These are phyloP conservation scores for Clepsis dumicolana DNA, from an alignment of 2,888 invertebrate species.

Conservation along the genomic window DNA sequence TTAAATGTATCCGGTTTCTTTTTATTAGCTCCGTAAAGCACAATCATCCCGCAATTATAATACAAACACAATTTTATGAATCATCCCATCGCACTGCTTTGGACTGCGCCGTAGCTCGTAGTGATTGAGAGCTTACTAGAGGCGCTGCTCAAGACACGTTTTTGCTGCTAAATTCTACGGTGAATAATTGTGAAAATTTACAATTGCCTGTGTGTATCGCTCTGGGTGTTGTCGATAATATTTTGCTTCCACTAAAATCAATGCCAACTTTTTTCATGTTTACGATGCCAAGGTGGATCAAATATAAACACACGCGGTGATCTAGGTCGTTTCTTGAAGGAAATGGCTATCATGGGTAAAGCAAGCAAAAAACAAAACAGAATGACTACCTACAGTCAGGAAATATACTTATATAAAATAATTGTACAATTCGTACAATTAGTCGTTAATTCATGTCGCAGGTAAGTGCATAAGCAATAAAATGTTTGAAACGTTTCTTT, in stretches of 20 bases:
- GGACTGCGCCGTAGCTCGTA: conserved; percentile 22
- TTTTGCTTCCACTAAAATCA: not conserved
- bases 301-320: not conserved
- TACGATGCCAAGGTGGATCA: not conserved
- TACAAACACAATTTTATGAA: conserved; percentile 41
- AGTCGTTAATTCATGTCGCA: conserved; percentile 10
- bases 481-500: conserved; percentile 16
- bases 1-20: conserved; percentile 70
- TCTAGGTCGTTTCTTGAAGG: not conserved
- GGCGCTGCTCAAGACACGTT: conserved; percentile 4
- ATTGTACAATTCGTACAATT: conserved; percentile 3
- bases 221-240: not conserved
- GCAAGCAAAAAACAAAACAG: not conserved
- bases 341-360: not conserved
- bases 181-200: conserved; percentile 8
- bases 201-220: not conserved
- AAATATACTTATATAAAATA: conserved; percentile 3
- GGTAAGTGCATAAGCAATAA: conserved; percentile 22
- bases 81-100: conserved; percentile 33
- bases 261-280: not conserved
- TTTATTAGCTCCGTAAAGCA: conserved; percentile 42
- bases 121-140: conserved; percentile 24
- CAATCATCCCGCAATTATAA: conserved; percentile 42
- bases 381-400: not conserved
- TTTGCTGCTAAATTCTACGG: conserved; percentile 12